phyloP scores from a whole-genome alignment of 2,113 vertebrate genomes.

The Geococcyx californianus region DNA sequence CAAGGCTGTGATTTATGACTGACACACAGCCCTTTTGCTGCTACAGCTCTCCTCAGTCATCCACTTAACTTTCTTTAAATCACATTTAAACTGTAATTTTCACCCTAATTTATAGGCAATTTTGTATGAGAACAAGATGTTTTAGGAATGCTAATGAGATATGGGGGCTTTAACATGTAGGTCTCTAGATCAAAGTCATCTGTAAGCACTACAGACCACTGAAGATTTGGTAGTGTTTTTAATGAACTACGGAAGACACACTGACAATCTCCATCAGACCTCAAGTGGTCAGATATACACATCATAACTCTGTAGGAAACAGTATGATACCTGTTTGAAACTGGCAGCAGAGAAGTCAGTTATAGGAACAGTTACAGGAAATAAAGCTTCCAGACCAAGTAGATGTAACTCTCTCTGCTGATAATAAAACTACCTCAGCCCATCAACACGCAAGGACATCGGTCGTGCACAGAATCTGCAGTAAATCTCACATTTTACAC shows the following conservation, averaged over 20 bases:
- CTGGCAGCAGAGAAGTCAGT: not conserved
- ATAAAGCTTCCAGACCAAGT: not conserved
- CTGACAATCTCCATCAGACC: not conserved
- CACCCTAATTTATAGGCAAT: constrained; percentile 42
- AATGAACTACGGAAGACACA: not conserved
- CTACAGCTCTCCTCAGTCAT: not conserved
- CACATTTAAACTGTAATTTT: constrained; percentile 50
- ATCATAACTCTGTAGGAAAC: not conserved
- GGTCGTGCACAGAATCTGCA: not conserved
- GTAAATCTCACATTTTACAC: not conserved
- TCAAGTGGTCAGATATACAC: not conserved
- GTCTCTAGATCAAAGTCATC: constrained; percentile 11
- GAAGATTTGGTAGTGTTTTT: not conserved
- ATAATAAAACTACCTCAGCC: not conserved
- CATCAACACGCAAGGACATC: not conserved
- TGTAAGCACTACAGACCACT: not conserved
- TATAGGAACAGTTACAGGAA: not conserved
- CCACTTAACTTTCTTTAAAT: constrained; percentile 51
- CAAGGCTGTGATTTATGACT: constrained; percentile 8
- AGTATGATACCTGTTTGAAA: not conserved
- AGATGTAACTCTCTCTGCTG: not conserved
- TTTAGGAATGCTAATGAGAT: constrained; percentile 32
- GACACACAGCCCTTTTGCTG: not conserved
- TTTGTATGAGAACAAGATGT: constrained; percentile 19
- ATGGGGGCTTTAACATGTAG: not conserved